Base-by-base conservation (phyloP, 2,888 invertebrate genomes). In the Ennomos quercinarius region DNA sequence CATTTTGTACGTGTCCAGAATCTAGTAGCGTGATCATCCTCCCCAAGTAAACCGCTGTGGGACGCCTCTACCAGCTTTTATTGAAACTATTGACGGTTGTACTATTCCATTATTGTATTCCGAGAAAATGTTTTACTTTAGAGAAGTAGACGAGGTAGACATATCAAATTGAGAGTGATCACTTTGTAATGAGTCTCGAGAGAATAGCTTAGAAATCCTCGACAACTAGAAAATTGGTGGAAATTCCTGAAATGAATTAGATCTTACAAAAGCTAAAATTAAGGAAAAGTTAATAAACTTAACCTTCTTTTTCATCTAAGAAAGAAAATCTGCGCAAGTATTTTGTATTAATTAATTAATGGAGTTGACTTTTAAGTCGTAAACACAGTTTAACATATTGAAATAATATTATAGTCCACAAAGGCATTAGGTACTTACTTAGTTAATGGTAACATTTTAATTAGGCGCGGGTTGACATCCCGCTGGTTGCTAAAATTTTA, bases 1-100 rank as follows among this genome's bases (percentile, higher is more conserved):
- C 80, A 84, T 82, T 83, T 77, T 64, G 86, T 87, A 91, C 91
- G 91, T 91, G 91, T 76, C 64, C 62, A 52, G 91, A 90, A 90
- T 91, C 76, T 72, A 84, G 80, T 78, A 67, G 80, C 78, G 69
- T 57, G 70, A 68, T 54, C 47, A 75, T 71, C 73, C 73, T 68
- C 77, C 74, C 66, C 65, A 68, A 72, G 70, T 61, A 72, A 70
- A 68, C 58, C 76, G 62, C 64, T 46, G 64, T 63, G 64, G 57
- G 63, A 49, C 58, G 61, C 71, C 70, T 70, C 67, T 74, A 76
- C 74, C 71, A 73, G 74, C 78, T 78, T 83, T 84, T 83, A 84
- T 86, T 85, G 80, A 80, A 81, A 81, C 75, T 77, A 80, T 83
- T 80, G 78, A 77, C 74, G 72, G 77, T 77, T 78, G 73, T 71